Conservation (phyloP, 2,888 invertebrate genomes). For the Hofmannophila pseudospretella region DNA sequence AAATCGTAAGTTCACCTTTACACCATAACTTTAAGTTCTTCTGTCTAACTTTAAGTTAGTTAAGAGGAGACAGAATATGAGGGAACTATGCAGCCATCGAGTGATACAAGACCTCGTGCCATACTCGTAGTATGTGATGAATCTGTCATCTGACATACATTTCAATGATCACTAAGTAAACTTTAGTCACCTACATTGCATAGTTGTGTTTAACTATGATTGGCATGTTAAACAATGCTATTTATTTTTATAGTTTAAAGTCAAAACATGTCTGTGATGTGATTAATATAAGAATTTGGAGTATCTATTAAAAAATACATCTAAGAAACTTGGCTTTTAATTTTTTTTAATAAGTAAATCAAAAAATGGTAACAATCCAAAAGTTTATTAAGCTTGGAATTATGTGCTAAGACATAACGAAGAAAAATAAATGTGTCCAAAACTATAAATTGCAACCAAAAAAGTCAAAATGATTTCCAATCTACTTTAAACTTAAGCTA, state of each 20-base stretch:
- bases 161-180: background rate
- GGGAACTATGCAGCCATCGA: too few species aligned
- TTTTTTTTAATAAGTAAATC: constrained; percentile 12
- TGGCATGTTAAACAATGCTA: constrained; percentile 31
- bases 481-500: background rate
- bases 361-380: constrained; percentile 20
- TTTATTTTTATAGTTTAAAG: constrained; percentile 36
- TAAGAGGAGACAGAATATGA: too few species aligned
- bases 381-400: constrained; percentile 21
- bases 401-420: background rate
- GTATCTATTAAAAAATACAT: background rate
- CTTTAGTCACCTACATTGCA: background rate
- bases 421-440: background rate
- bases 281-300: constrained; percentile 21
- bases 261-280: constrained; percentile 60
- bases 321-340: constrained; percentile 5
- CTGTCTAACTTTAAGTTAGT: too few species aligned
- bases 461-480: background rate
- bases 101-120: constrained; percentile 11
- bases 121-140: too few species aligned
- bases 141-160: background rate
- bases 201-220: constrained; percentile 18
- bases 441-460: background rate
- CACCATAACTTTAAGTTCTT: too few species aligned
- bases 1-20: too few species aligned